phyloP scores from a whole-genome alignment of 1,140 invertebrate genomes.

The Mylabris phalerata region DNA sequence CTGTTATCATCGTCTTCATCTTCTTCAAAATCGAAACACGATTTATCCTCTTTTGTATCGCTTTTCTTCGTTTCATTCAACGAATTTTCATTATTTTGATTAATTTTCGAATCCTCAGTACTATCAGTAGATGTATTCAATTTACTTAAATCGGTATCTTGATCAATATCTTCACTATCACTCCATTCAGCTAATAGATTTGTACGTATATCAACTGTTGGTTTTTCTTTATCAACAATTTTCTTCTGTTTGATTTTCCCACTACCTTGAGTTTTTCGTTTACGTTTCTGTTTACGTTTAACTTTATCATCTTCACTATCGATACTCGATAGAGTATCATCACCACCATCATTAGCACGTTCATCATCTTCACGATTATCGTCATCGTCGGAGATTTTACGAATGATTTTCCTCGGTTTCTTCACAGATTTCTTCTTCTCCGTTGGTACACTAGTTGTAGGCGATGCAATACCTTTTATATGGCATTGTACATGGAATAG shows the following conservation, averaged over 20 bases:
- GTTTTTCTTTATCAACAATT: constrained; percentile 7
- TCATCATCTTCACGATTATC: background rate
- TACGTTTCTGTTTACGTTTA: constrained; percentile 9
- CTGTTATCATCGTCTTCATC: constrained; percentile 43
- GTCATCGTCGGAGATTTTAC: constrained; percentile 5
- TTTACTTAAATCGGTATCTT: constrained; percentile 11
- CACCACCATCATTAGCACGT: background rate
- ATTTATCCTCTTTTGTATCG: constrained; percentile 35
- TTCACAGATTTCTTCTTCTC: constrained; percentile 20
- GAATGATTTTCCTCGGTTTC: constrained; percentile 1
- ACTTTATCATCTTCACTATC: constrained; percentile 7
- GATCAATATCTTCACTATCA: constrained; percentile 36
- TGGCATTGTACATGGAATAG: constrained; percentile 62
- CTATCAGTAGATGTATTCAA: constrained; percentile 20
- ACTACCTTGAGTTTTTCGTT: background rate
- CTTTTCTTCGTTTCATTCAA: constrained; percentile 23
- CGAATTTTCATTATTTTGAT: constrained; percentile 17
- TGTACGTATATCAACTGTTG: constrained; percentile 20
- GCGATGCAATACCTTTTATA: constrained; percentile 27
- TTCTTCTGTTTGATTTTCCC: constrained; percentile 20
- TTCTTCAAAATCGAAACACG: constrained; percentile 54
- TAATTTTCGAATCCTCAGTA: constrained; percentile 22
- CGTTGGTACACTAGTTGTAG: background rate
- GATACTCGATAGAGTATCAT: background rate
- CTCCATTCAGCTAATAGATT: constrained; percentile 42